Base-by-base conservation (phyloP, 2,113 vertebrate genomes). In the Pomatorhinus ruficollis region DNA sequence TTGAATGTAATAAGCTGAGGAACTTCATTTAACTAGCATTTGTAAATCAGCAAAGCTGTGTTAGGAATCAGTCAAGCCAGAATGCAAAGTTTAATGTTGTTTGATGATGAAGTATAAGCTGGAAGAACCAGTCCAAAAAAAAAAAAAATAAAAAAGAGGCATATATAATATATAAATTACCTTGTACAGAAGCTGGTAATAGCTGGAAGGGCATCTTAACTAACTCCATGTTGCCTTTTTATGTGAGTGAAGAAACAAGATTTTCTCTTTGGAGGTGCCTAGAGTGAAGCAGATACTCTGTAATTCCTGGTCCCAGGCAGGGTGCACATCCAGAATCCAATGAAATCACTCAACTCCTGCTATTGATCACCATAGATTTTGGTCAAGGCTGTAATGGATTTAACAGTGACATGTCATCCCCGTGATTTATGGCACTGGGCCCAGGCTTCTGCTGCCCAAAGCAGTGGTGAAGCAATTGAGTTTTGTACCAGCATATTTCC, bases 21-120 rank as follows among this genome's bases (percentile, higher is more conserved):
- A 93, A 77, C 42, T 85, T 96, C 42, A 70, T 79, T 86, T 81
- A 93, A 75, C 61, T 86, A 70, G 77, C 56, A 50, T 77, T 91
- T 91, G 92, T 45, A 90, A 87, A 89, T 61, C 69, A 54, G 79
- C 27, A 66, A 63, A 84, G 28, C 0, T 0, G 11, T 77, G 42
- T 85, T 86, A 82, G 59, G 78, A 85, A 66, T 59, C 47, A 70
- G 39, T 76, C 66, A 60, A 31, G 49, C 50, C 77, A 60, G 68
- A 63, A 94, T 42, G 18, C 37, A 37, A 68, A 74, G n/a, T 89
- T 93, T 69, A 21, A 44, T 78, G 52, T 60, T 75, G 21, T 54
- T 89, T 78, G 61, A 65, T 93, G 60, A 78, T 52, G n/a, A 92
- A 92, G 30, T 70, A 65, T 50, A 83, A 66, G 9, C 30, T 52